Conservation (phyloP, 2,797 vertebrate genomes). For the Molossus alvarezi region DNA sequence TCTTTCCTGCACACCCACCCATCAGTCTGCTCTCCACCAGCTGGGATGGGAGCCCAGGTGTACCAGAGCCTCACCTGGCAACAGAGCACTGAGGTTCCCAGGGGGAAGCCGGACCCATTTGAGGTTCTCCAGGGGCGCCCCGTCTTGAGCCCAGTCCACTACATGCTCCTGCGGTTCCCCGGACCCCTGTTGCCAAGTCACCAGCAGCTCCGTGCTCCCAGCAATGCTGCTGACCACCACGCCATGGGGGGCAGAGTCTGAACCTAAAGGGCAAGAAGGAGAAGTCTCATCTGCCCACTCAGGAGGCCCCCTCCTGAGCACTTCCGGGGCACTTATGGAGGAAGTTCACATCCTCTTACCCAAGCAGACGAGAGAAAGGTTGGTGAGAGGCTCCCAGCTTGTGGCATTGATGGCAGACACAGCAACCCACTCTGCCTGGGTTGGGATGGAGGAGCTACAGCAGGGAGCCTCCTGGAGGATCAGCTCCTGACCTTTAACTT, state of each 20-base stretch:
- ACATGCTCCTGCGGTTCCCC: conserved; percentile 60
- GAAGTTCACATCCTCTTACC: conserved; percentile 63
- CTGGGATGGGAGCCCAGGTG: not conserved
- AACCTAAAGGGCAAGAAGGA: not conserved
- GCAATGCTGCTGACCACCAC: not conserved
- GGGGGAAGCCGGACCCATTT: conserved; percentile 72
- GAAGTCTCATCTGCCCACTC: not conserved
- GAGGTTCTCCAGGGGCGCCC: not conserved
- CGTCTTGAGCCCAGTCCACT: conserved; percentile 83
- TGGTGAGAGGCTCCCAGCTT: not conserved
- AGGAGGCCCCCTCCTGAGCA: not conserved
- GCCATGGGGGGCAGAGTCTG: conserved; percentile 47
- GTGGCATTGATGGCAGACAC: conserved; percentile 34
- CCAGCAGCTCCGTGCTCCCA: conserved; percentile 27
- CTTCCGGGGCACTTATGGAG: not conserved
- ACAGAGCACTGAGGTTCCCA: not conserved
- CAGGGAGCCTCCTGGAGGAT: not conserved
- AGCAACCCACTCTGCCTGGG: not conserved
- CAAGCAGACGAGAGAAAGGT: conserved; percentile 82
- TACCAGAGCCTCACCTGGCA: conserved; percentile 77
- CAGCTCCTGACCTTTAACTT: not conserved
- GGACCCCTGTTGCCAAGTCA: conserved; percentile 78
- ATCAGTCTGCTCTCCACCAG: not conserved
- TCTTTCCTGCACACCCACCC: not conserved
- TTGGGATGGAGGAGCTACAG: conserved; percentile 69